Evolutionary conservation across 2,797 vertebrate genomes (phyloP), one percentile per base, ranked within the genome.

Genomic region (Galago senegalensis): DNA sequence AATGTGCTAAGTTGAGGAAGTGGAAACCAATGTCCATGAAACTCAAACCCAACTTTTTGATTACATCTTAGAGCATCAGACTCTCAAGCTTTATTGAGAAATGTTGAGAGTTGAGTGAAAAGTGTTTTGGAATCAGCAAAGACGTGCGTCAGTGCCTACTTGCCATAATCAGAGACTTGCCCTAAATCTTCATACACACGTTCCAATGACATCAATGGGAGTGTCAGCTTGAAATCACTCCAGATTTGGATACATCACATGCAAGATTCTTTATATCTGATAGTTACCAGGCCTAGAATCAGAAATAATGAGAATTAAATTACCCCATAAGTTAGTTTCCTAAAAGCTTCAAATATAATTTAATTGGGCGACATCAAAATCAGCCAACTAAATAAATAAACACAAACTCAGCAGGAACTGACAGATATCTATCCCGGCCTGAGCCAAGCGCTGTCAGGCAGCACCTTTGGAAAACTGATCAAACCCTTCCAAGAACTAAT

Each of bases 81-180:
- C 76, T 89, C 91, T 83, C 46, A n/a, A 89, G 3, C 5, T 58
- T 92, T 92, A 58, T 60, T 76, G 69, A 93, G 82, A 94, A 86
- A 80, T 80, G 23, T 37, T 92, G 80, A 94, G 43, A 88, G 67
- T 76, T 69, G 67, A 81, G 23, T 58, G 72, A 53, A 91, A 94
- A 88, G 46, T 82, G 12, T 94, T 95, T 89, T 75, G 84, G 87
- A 96, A 92, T 93, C 34, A 73, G 46, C 61, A 79, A 87, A 93
- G 23, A 67, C 5, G 10, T 80, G 58, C 1, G 0, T 83, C 77
- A 79, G n/a, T 90, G 43, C 18, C 27, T 93, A 20, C 82, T 17
- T 49, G 49, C 16, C 37, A 49, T 8, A 53, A 27, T 49, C 7
- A 6, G 46, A 72, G 25, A 8, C 37, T 2, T 53, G 29, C 20